These are phyloP conservation scores for Drosophila ezoana DNA, from an alignment of 2,888 invertebrate species.

Conservation along the genomic window DNA sequence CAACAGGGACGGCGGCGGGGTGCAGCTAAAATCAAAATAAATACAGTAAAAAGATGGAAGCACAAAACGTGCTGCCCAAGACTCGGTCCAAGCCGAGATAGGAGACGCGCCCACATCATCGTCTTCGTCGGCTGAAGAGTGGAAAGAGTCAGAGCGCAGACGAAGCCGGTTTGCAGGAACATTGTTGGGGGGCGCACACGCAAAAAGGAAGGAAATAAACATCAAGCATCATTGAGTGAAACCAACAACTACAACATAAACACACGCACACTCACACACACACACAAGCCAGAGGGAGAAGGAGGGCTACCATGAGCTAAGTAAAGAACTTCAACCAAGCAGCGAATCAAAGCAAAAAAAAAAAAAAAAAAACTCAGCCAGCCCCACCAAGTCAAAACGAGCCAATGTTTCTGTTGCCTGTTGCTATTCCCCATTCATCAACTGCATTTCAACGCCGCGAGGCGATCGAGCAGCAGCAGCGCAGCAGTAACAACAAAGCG, in stretches of 20 bases:
- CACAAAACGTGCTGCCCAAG: constrained; percentile 28
- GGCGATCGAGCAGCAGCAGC: constrained; percentile 52
- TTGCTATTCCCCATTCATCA: constrained; percentile 73
- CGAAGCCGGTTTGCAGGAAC: constrained; percentile 78
- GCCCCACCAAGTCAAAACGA: constrained; percentile 42
- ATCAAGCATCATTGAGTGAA: constrained; percentile 64
- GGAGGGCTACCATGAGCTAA: constrained; percentile 24
- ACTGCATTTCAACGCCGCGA: constrained; percentile 81
- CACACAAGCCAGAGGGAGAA: not conserved
- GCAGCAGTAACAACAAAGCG: constrained; percentile 20
- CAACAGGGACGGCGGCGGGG: constrained; percentile 33
- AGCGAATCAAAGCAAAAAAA: constrained; percentile 48
- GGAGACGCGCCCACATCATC: constrained; percentile 50
- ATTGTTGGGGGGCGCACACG: constrained; percentile 48
- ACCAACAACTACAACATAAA: constrained; percentile 12
- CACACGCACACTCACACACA: constrained; percentile 5
- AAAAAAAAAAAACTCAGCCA: constrained; percentile 43
- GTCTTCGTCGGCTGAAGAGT: constrained; percentile 19
- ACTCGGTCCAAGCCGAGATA: constrained; percentile 17
- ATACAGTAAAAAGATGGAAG: constrained; percentile 53
- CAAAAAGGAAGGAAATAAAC: constrained; percentile 80
- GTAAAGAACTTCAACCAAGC: constrained; percentile 51
- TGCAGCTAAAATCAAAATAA: constrained; percentile 70
- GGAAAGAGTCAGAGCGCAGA: constrained; percentile 20
- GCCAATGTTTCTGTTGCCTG: constrained; percentile 35